Evolutionary conservation across 64 coral and sea anemone genomes (phyloP).

Genomic region (Porites australiensis): DNA sequence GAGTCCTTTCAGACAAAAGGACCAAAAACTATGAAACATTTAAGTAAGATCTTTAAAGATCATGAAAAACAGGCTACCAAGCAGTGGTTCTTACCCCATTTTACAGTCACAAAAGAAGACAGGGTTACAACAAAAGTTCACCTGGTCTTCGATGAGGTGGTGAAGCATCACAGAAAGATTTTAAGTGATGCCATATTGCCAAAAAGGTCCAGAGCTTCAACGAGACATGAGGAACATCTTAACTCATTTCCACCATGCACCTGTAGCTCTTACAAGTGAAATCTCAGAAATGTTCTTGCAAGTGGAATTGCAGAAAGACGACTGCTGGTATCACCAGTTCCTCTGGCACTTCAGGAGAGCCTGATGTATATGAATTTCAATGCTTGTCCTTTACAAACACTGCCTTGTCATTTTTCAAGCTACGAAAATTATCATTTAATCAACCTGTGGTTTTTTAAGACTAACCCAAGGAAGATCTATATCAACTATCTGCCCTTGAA

Average conservation of each 20-base stretch:
- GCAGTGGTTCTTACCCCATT: slow-evolving; percentile 34
- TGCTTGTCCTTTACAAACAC: slow-evolving; percentile 65
- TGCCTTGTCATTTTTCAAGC: slow-evolving; percentile 39
- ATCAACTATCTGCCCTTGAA: not conserved
- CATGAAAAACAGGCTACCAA: slow-evolving; percentile 12
- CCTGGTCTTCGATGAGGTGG: slow-evolving; percentile 53
- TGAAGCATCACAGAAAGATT: slow-evolving; percentile 57
- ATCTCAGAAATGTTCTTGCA: slow-evolving; percentile 81
- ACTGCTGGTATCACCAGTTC: slow-evolving; percentile 56
- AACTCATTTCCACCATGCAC: slow-evolving; percentile 45
- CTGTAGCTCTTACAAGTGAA: slow-evolving; percentile 69
- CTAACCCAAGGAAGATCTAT: slow-evolving; percentile 23
- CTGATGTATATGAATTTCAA: slow-evolving; percentile 61
- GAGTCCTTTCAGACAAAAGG: slow-evolving; percentile 26
- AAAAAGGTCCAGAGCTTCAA: slow-evolving; percentile 51
- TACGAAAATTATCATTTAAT: slow-evolving; percentile 63
- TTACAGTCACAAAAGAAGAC: slow-evolving; percentile 31
- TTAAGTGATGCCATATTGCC: slow-evolving; percentile 58
- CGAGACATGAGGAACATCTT: slow-evolving; percentile 32
- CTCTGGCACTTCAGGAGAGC: slow-evolving; percentile 59
- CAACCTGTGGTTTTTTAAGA: slow-evolving; percentile 51
- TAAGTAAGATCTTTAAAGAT: slow-evolving; percentile 49
- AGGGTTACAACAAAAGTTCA: slow-evolving; percentile 55
- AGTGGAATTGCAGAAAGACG: slow-evolving; percentile 55
- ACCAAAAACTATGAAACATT: slow-evolving; percentile 36